phyloP scores from a whole-genome alignment of 2,888 invertebrate genomes.

The Heterodera filipjevi region DNA sequence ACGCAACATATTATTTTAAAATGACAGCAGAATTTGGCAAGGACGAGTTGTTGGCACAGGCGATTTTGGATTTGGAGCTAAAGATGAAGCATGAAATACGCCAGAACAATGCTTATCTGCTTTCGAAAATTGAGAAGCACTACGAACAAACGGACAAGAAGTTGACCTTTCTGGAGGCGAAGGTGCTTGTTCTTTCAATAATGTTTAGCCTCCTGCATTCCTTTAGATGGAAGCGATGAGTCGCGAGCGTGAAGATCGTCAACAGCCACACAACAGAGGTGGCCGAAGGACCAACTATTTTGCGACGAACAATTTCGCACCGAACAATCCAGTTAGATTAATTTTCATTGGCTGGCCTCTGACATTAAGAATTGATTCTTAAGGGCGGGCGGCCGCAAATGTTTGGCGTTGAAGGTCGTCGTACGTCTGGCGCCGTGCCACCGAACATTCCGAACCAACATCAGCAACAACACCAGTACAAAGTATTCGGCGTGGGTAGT shows the following conservation, averaged over 20 bases:
- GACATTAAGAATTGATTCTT: not conserved
- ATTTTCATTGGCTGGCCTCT: not conserved
- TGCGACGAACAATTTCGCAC: not conserved
- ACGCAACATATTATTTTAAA: not conserved
- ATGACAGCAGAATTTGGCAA: not conserved
- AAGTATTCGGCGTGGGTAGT: not conserved
- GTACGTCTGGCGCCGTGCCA: not conserved
- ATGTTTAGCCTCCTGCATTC: no score
- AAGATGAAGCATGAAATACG: conserved; percentile 30
- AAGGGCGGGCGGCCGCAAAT: not conserved
- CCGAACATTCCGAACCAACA: not conserved
- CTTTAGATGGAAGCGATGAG: conserved; percentile 24
- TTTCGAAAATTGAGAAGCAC: conserved; percentile 25
- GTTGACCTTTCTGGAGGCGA: conserved; percentile 16
- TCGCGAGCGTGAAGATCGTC: conserved; percentile 23
- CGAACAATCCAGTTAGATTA: not conserved
- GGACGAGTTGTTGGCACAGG: conserved; percentile 12
- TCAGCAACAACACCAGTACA: not conserved
- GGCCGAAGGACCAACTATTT: conserved; percentile 2
- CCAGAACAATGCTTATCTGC: conserved; percentile 20
- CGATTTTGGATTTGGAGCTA: conserved; percentile 27
- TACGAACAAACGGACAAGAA: conserved; percentile 24
- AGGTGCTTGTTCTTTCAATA: conserved; percentile 9
- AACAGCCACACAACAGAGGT: not conserved
- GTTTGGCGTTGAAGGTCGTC: not conserved